Percentiles rank a stretch among this genome's conserved stretches.
phyloP scores from a whole-genome alignment of 2,888 invertebrate genomes.

The Ypsolopha scabrella region DNA sequence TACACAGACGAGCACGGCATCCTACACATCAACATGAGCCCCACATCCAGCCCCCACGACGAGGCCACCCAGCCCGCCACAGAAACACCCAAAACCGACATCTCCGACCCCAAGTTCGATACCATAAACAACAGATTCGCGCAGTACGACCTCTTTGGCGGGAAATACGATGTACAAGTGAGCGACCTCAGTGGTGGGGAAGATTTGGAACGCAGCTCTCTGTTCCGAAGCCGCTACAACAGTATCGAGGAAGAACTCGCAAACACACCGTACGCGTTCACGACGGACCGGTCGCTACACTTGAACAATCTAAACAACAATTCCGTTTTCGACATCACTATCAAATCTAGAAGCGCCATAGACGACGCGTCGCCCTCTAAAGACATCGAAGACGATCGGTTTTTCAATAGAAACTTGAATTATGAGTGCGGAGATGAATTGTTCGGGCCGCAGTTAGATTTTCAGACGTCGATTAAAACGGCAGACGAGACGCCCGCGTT shows the following conservation, averaged over 20 bases:
- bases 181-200: conserved; percentile 22
- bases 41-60: conserved; percentile 28
- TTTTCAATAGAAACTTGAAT: conserved; percentile 30
- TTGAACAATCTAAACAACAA: conserved; percentile 22
- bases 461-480: conserved; percentile 13
- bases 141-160: conserved; percentile 56
- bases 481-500: conserved; percentile 39
- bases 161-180: conserved; percentile 38
- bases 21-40: conserved; percentile 59
- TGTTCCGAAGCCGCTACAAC: conserved; percentile 62
- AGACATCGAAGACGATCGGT: conserved; percentile 50
- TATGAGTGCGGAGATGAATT: conserved; percentile 21
- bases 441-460: conserved; percentile 45
- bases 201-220: conserved; percentile 26
- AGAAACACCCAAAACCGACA: conserved; percentile 19
- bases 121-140: conserved; percentile 57
- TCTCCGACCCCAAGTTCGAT: conserved; percentile 49
- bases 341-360: conserved; percentile 21
- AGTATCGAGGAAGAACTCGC: conserved; percentile 62
- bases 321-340: conserved; percentile 40
- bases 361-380: conserved; percentile 36
- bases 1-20: conserved; percentile 62
- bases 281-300: conserved; percentile 37
- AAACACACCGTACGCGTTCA: conserved; percentile 65
- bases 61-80: not conserved